phyloP scores from a whole-genome alignment of 2,888 invertebrate species.

The Malacosoma neustria region DNA sequence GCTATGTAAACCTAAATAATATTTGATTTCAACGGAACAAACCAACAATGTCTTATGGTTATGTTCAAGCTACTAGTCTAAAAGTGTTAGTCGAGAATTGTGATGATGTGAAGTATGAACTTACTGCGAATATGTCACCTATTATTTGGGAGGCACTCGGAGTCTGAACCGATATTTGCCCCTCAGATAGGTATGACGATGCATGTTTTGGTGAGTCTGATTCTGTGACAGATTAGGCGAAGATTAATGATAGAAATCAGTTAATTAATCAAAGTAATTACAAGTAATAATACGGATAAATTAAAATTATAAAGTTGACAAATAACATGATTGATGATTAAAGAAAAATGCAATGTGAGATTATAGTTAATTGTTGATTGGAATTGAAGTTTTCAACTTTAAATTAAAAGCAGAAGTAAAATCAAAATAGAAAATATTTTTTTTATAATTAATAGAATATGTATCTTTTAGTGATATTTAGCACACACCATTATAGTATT shows the following conservation, averaged over 20 bases:
- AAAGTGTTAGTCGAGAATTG: too few relatives aligned
- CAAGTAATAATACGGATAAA: neutral
- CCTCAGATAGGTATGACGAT: conserved; percentile 42
- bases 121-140: conserved; percentile 63
- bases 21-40: too few relatives aligned
- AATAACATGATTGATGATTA: conserved; percentile 13
- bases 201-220: conserved; percentile 49
- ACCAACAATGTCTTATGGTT: too few relatives aligned
- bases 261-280: neutral
- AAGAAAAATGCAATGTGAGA: neutral
- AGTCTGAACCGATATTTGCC: conserved; percentile 54
- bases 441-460: too few relatives aligned
- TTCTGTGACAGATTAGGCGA: conserved; percentile 26
- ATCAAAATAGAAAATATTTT: too few relatives aligned
- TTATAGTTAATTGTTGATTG: too few relatives aligned
- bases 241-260: neutral
- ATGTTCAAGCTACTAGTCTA: too few relatives aligned
- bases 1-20: too few relatives aligned
- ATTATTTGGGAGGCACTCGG: conserved; percentile 55
- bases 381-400: too few relatives aligned
- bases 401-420: too few relatives aligned
- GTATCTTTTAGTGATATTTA: too few relatives aligned
- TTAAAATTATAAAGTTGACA: conserved; percentile 3
- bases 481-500: too few relatives aligned
- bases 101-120: conserved; percentile 32